Percentiles rank a stretch among this genome's conserved stretches.
Conservation (phyloP, 2,888 invertebrate genomes). For the Blera fallax region DNA sequence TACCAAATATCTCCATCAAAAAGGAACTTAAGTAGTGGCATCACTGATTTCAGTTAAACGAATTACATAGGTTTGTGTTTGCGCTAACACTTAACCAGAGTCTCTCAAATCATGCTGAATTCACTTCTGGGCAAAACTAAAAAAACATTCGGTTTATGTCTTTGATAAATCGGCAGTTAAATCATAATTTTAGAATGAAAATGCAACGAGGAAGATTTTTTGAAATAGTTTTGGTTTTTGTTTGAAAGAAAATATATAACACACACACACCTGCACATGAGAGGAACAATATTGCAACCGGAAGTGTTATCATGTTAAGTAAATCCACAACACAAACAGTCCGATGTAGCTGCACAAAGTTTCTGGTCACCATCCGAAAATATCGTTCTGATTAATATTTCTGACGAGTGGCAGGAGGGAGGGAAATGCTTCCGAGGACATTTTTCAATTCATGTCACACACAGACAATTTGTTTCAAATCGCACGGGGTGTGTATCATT, state of each 20-base stretch:
- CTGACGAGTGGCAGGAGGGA: background rate
- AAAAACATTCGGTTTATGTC: too few relatives aligned
- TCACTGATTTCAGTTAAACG: too few relatives aligned
- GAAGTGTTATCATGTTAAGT: conserved; percentile 22
- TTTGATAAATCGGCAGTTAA: too few relatives aligned
- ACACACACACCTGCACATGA: too few relatives aligned
- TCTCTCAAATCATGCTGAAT: too few relatives aligned
- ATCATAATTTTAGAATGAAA: too few relatives aligned
- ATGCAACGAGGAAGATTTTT: too few relatives aligned
- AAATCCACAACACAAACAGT: conserved; percentile 10
- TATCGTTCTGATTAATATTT: conserved; percentile 33
- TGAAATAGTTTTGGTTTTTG: background rate
- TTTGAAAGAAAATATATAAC: background rate
- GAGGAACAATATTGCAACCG: background rate
- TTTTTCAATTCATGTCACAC: conserved; percentile 37
- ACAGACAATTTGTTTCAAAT: conserved; percentile 4
- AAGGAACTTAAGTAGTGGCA: too few relatives aligned
- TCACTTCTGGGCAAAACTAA: too few relatives aligned
- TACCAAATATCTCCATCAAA: too few relatives aligned
- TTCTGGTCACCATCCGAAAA: conserved; percentile 7
- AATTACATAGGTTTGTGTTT: too few relatives aligned
- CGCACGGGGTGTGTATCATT: conserved; percentile 2
- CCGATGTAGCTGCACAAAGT: background rate
- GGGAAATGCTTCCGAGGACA: background rate
- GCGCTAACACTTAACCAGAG: too few relatives aligned